Evolutionary conservation across 2,888 invertebrate genomes (phyloP).

Genomic region (Eupithecia subumbrata): DNA sequence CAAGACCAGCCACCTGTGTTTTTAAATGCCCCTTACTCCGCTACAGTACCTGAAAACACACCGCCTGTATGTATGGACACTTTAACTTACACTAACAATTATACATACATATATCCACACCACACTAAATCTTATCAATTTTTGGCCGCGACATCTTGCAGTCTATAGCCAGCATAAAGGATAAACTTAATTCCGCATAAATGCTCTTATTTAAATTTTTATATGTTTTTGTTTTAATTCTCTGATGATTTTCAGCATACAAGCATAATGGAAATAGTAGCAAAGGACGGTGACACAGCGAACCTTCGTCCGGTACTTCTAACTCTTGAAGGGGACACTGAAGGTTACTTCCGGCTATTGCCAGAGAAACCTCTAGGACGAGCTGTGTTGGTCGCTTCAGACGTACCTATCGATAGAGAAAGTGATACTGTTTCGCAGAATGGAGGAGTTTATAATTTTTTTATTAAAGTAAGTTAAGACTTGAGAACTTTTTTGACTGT

Average conservation of each 20-base stretch:
- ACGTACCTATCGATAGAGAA: slow-evolving; percentile 89
- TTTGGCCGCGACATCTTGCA: not conserved
- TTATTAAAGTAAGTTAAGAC: slow-evolving; percentile 80
- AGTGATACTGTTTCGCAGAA: slow-evolving; percentile 89
- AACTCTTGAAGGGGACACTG: slow-evolving; percentile 87
- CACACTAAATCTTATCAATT: not conserved
- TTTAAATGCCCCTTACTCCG: slow-evolving; percentile 91
- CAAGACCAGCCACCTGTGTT: slow-evolving; percentile 94
- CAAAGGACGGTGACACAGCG: slow-evolving; percentile 92
- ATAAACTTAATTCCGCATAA: not conserved
- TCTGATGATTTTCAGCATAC: slow-evolving; percentile 72
- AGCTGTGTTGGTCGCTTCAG: slow-evolving; percentile 85
- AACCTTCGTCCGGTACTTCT: slow-evolving; percentile 87
- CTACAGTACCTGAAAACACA: slow-evolving; percentile 90
- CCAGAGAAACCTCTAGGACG: slow-evolving; percentile 83
- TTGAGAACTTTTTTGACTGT: not conserved
- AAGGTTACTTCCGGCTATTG: slow-evolving; percentile 87
- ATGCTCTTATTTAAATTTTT: not conserved
- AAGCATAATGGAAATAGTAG: slow-evolving; percentile 88
- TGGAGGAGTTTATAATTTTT: slow-evolving; percentile 90
- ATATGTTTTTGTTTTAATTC: not conserved
- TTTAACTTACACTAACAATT: too few species aligned
- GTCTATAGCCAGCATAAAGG: not conserved
- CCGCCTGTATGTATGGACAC: slow-evolving; percentile 75
- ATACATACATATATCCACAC: not conserved